Evolutionary conservation across 2,888 invertebrate genomes (phyloP), one percentile per base, ranked within the genome.

Genomic region (Eupithecia insigniata): DNA sequence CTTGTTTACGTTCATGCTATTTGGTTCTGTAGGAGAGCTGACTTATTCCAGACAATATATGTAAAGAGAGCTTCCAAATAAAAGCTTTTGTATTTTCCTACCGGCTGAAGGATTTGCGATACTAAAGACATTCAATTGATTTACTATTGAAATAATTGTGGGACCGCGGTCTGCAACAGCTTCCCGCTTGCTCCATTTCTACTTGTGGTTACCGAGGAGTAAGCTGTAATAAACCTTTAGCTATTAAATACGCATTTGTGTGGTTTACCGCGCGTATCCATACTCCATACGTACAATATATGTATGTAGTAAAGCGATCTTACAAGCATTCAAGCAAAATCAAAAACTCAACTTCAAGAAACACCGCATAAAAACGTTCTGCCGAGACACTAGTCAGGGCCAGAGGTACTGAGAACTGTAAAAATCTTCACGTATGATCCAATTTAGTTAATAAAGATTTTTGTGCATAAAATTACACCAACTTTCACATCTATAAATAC

Each of bases 91-190:
- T 1, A 26, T 51, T 51, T 12, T 51, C 51, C 12, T 51, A 32
- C 22, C 10, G 10, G 10, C 32, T 60, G 34, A n/a, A 32, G n/a
- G 61, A 34, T 32, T 61, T 32, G 34, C 61, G 79, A 83, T 81
- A 82, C 81, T 82, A 75, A 75, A 67, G 83, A 85, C 26, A 55
- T 87, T 85, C 83, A 81, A 82, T 81, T 82, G 83, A 83, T 87
- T 85, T 85, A 86, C 84, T 75, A 80, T 79, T 78, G 72, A 75
- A 78, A 79, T 86, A 84, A 89, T 84, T 90, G 91, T 92, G 92
- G 87, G 92, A 92, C 76, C 85, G 91, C 85, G 90, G 92, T 90
- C 80, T 80, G 70, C 73, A 78, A 83, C 78, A 79, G 85, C 85
- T 91, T 91, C 89, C 86, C 90, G 88, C 81, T 88, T 82, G 78